These are phyloP conservation scores for Taenaris catops DNA, from an alignment of 2,888 invertebrate genomes.

Conservation along the genomic window DNA sequence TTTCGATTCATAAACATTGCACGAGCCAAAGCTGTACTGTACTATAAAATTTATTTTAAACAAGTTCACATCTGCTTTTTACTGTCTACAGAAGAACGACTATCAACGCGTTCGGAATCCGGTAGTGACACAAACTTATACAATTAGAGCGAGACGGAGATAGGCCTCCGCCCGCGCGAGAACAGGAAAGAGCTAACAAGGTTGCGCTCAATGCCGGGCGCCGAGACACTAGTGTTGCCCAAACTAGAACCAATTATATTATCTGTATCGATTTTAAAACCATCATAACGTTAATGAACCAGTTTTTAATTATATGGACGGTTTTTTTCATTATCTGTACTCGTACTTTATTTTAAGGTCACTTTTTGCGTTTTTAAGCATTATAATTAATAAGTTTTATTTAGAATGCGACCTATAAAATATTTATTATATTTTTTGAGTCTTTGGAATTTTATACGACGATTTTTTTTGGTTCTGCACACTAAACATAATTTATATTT, in stretches of 20 bases:
- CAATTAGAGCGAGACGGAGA: slow-evolving; percentile 42
- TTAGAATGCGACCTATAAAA: slow-evolving; percentile 17
- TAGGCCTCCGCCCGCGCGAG: slow-evolving; percentile 29
- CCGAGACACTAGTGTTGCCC: slow-evolving; percentile 38
- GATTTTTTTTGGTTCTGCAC: too few relatives aligned
- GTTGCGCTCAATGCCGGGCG: slow-evolving; percentile 62
- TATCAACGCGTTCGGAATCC: slow-evolving; percentile 55
- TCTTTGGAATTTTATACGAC: too few relatives aligned
- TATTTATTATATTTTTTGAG: not conserved
- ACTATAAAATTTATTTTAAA: slow-evolving; percentile 1
- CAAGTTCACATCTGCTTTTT: slow-evolving; percentile 5
- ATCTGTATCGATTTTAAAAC: slow-evolving; percentile 23
- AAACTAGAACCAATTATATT: slow-evolving; percentile 28
- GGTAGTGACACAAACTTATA: slow-evolving; percentile 51
- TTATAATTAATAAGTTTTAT: slow-evolving; percentile 10
- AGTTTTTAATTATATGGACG: slow-evolving; percentile 21
- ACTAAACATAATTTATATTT: too few relatives aligned
- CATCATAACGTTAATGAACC: slow-evolving; percentile 22
- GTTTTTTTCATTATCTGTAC: slow-evolving; percentile 16
- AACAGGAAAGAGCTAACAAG: slow-evolving; percentile 55
- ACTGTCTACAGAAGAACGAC: slow-evolving; percentile 11
- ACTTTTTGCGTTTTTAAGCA: slow-evolving; percentile 18
- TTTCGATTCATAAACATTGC: too few relatives aligned
- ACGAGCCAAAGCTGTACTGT: not conserved
- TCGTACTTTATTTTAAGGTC: slow-evolving; percentile 19